Percentiles rank a stretch among this genome's conserved stretches.
phyloP scores from a whole-genome alignment of 2,888 invertebrate species.

The Nematopogon swammerdamellus region DNA sequence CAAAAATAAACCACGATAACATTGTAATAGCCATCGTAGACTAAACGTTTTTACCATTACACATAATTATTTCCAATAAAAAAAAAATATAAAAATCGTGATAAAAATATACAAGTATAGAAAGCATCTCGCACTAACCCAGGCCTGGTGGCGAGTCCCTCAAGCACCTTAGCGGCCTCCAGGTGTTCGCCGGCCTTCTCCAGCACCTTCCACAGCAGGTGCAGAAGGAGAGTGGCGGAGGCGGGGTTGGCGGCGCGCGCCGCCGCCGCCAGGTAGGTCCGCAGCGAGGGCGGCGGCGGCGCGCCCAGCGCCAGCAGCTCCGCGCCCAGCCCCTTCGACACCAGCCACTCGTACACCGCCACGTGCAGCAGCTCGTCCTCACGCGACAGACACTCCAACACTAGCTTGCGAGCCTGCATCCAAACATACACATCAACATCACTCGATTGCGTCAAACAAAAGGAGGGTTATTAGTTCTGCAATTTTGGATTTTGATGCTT shows the following conservation, averaged over 20 bases:
- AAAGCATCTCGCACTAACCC: conserved; percentile 42
- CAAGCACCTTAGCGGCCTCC: conserved; percentile 87
- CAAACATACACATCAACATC: not conserved
- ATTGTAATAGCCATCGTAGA: too few relatives aligned
- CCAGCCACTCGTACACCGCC: conserved; percentile 91
- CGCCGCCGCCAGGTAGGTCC: conserved; percentile 67
- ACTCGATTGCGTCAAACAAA: too few relatives aligned
- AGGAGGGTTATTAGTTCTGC: too few relatives aligned
- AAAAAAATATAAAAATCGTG: too few relatives aligned
- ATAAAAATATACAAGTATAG: too few relatives aligned
- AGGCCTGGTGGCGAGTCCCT: conserved; percentile 76
- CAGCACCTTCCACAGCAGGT: conserved; percentile 94
- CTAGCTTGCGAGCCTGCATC: conserved; percentile 50
- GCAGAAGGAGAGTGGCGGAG: conserved; percentile 62
- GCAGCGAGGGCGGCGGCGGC: conserved; percentile 67
- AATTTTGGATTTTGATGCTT: too few relatives aligned
- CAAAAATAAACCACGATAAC: too few relatives aligned
- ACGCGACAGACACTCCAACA: conserved; percentile 63
- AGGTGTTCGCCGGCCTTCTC: conserved; percentile 90
- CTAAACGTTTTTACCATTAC: too few relatives aligned
- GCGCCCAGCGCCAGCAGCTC: conserved; percentile 64
- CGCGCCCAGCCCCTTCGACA: conserved; percentile 68
- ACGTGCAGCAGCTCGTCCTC: conserved; percentile 89
- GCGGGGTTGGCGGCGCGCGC: conserved; percentile 56
- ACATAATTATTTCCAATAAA: too few relatives aligned